A percentile compares a stretch with the other conserved stretches of the same genome.
phyloP scores from a whole-genome alignment of 1,140 invertebrate species.

The Gryon sp. region DNA sequence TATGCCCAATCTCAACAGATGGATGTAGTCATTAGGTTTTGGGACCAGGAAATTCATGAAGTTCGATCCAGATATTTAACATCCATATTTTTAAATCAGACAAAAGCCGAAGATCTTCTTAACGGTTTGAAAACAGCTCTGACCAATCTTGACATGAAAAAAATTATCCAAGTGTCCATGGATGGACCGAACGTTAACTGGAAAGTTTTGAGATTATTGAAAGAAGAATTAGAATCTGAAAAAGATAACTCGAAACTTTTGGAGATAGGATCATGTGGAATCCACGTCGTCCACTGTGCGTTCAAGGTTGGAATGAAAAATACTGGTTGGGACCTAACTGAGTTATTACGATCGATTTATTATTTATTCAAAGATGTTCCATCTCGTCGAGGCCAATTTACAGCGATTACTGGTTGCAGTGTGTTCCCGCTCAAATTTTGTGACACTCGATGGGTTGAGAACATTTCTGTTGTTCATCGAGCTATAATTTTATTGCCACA shows the following conservation, averaged over 20 bases:
- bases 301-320: slow-evolving; percentile 44
- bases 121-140: slow-evolving; percentile 5
- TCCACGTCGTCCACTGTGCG: slow-evolving; percentile 42
- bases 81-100: slow-evolving; percentile 10
- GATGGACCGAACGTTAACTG: slow-evolving; percentile 57
- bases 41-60: not conserved
- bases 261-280: slow-evolving; percentile 47
- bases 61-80: slow-evolving; percentile 25
- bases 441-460: slow-evolving; percentile 36
- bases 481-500: not conserved
- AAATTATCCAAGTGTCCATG: slow-evolving; percentile 55
- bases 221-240: slow-evolving; percentile 14
- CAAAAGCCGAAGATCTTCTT: slow-evolving; percentile 2
- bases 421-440: slow-evolving; percentile 50
- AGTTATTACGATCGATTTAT: slow-evolving; percentile 42
- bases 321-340: slow-evolving; percentile 27
- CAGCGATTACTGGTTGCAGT: slow-evolving; percentile 1
- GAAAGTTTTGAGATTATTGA: slow-evolving; percentile 8
- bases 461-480: slow-evolving; percentile 18
- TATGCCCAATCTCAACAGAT: slow-evolving; percentile 41
- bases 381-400: slow-evolving; percentile 44
- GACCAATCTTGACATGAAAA: slow-evolving; percentile 1
- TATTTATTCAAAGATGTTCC: slow-evolving; percentile 42
- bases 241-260: slow-evolving; percentile 16
- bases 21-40: slow-evolving; percentile 10